These are phyloP conservation scores for Margaritifera margaritifera DNA, from an alignment of 2,888 invertebrate genomes.

Conservation along the genomic window DNA sequence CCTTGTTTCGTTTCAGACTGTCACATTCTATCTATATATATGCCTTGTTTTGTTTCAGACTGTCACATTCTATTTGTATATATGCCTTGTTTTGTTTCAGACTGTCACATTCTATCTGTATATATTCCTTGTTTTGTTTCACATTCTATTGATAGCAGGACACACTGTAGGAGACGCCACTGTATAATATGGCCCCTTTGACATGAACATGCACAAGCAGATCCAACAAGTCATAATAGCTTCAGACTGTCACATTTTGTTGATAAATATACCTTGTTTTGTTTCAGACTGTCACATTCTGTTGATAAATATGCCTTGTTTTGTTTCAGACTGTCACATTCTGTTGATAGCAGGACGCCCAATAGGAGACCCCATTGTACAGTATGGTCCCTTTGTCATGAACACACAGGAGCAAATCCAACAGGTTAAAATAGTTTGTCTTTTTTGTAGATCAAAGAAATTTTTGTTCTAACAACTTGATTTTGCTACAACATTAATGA, in stretches of 20 bases:
- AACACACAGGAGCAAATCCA: slow-evolving; percentile 60
- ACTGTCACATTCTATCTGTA: too few species aligned
- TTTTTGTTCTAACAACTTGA: background rate
- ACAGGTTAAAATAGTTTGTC: slow-evolving; percentile 37
- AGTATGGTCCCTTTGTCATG: slow-evolving; percentile 66
- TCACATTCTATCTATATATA: too few species aligned
- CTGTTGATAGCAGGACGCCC: slow-evolving; percentile 58
- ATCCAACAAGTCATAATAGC: slow-evolving; percentile 50
- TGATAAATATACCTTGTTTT: too few species aligned
- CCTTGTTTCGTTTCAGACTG: background rate
- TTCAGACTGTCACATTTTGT: too few species aligned
- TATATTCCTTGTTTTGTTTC: too few species aligned
- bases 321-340: slow-evolving; percentile 44
- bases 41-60: too few species aligned
- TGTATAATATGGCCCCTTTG: slow-evolving; percentile 58
- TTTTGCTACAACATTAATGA: too few species aligned
- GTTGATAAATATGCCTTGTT: background rate
- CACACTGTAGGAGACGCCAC: too few species aligned
- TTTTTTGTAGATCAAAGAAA: background rate
- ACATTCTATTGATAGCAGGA: too few species aligned
- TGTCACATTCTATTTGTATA: too few species aligned
- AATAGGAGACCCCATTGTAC: slow-evolving; percentile 55
- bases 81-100: too few species aligned
- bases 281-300: background rate
- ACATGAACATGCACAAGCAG: slow-evolving; percentile 63